Evolutionary conservation across 2,113 vertebrate genomes (phyloP).

Genomic region (Elephas maximus): DNA sequence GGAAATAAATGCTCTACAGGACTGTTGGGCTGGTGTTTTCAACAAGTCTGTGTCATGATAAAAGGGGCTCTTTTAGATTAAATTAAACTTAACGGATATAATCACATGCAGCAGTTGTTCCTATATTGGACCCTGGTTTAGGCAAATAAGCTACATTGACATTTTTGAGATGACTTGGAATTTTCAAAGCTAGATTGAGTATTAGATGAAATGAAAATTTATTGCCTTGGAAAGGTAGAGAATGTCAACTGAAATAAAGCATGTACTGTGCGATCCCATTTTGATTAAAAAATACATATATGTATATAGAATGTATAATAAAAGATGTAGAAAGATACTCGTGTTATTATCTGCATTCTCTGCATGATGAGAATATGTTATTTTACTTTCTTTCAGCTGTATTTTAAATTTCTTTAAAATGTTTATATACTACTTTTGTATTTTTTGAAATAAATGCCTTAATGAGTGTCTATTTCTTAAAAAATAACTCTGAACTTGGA

Average conservation of each 20-base stretch:
- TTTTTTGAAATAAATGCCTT: background rate
- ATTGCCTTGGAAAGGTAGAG: conserved; percentile 10
- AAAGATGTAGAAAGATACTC: background rate
- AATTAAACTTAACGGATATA: background rate
- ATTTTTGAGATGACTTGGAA: conserved; percentile 41
- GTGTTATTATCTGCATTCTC: background rate
- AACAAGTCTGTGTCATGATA: background rate
- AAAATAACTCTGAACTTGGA: no score
- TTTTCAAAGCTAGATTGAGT: background rate
- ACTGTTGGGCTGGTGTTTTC: background rate
- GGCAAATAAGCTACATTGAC: background rate
- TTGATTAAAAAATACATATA: background rate
- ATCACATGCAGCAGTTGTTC: conserved; percentile 19
- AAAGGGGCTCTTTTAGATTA: background rate
- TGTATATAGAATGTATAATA: background rate
- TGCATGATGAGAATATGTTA: background rate
- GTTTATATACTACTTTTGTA: conserved; percentile 25
- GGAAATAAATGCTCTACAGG: background rate
- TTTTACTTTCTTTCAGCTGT: background rate
- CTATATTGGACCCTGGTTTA: background rate
- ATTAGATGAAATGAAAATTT: conserved; percentile 17
- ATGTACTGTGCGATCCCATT: background rate
- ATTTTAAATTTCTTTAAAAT: background rate
- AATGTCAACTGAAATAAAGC: background rate
- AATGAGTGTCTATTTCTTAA: no score